Conservation (phyloP, 2,113 vertebrate species). For the Eurystomus gularis region DNA sequence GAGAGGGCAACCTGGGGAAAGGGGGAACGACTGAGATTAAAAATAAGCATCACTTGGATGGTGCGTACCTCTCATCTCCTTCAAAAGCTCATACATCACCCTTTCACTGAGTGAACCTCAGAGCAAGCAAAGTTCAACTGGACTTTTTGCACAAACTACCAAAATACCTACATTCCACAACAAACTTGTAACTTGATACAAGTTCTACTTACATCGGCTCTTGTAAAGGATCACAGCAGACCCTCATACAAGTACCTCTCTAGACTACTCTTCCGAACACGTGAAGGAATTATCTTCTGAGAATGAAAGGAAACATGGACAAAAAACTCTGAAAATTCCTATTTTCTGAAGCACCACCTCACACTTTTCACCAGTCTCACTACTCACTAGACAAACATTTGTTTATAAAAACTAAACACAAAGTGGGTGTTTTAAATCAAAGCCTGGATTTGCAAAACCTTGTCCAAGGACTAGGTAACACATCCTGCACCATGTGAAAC, state of each 20-base stretch:
- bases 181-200: not conserved
- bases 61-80: not conserved
- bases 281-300: not conserved
- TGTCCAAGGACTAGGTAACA: too few species aligned
- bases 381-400: not conserved
- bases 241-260: too few species aligned
- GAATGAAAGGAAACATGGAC: fast-evolving
- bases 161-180: not conserved
- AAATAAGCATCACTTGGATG: too few species aligned
- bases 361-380: not conserved
- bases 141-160: not conserved
- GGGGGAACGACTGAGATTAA: fast-evolving
- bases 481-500: fast-evolving
- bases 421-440: not conserved
- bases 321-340: not conserved
- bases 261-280: fast-evolving
- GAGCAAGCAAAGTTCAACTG: not conserved
- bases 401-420: not conserved
- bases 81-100: not conserved
- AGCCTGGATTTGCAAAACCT: not conserved
- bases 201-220: fast-evolving
- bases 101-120: not conserved
- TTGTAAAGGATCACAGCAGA: too few species aligned
- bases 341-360: not conserved
- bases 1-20: fast-evolving